Conservation (phyloP, 2,888 invertebrate genomes). For the Trichogramma dendrolimi region DNA sequence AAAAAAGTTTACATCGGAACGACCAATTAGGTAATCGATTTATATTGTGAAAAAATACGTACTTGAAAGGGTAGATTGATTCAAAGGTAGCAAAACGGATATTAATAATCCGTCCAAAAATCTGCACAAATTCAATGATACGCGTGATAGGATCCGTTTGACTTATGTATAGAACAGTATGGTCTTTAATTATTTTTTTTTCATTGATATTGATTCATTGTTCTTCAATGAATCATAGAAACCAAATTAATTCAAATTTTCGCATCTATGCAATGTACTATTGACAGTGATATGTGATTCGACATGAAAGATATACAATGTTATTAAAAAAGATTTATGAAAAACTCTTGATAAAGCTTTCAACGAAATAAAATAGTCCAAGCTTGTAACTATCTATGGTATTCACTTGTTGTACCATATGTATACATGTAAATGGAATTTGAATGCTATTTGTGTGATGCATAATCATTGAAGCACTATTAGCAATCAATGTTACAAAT, state of each 20-base stretch:
- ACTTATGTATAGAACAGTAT: no score
- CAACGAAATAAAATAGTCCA: no score
- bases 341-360: conserved; percentile 1
- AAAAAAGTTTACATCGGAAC: conserved; percentile 7
- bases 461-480: conserved; percentile 22
- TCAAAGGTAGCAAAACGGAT: conserved; percentile 30
- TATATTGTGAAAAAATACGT: conserved; percentile 21
- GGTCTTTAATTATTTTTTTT: no score
- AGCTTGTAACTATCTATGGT: conserved; percentile 14
- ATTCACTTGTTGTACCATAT: conserved; percentile 23
- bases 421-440: conserved; percentile 19
- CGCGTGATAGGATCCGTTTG: no score
- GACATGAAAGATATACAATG: no score
- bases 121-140: conserved; percentile 8
- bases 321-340: conserved; percentile 5
- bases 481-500: conserved; percentile 21
- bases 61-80: conserved; percentile 24
- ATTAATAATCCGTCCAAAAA: conserved; percentile 39
- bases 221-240: no score
- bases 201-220: no score
- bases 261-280: no score
- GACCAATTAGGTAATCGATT: conserved; percentile 21
- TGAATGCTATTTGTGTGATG: conserved; percentile 24
- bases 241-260: no score
- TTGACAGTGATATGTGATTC: not conserved